Base-by-base conservation (phyloP, 1,140 invertebrate species). In the Anastrepha ludens region DNA sequence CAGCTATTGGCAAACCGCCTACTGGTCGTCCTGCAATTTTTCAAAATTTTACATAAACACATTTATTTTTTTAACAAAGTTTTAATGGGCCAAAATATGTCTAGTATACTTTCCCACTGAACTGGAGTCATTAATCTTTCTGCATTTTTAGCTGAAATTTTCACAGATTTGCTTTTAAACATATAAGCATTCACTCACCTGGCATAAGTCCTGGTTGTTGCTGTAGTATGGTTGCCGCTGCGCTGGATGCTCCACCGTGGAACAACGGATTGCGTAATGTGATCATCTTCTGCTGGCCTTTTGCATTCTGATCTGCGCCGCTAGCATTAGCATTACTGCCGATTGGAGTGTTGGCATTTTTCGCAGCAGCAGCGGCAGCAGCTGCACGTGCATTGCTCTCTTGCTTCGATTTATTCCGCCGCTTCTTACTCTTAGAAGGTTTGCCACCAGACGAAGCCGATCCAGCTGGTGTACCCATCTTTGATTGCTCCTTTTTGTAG, bases 241-340 rank as follows among this genome's bases (percentile, higher is more conserved):
- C 88, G 17, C 74, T 86, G 3, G 88, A 85, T 6, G 89, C 87
- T 1, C 91, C 92, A 87, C 93, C n/a, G 88, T 94, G 96, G 94
- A 94, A 96, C 95, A 95, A 96, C 1, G 96, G 96, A 92, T 97
- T 97, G 7, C 96, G 94, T 41, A 97, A 94, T 0, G 96, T 97
- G 29, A 97, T 96, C 94, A 97, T 97, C 88, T 96, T 96, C 4
- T 95, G 94, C n/a, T 93, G 93, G 0, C 86, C 88, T 70, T 59
- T 60, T 2, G 20, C n/a, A 87, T 39, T 87, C 92, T 93, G 47
- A n/a, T 39, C 62, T 11, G 13, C 20, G 13, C 9, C 62, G 3
- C 85, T 17, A 15, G 20, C 78, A 58, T 17, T 44, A 62, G 55
- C 47, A 81, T 29, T 55, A 29, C 47, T n/a, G 9, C 47, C 44